Conservation (phyloP, 2,888 invertebrate species). For the Nineta flava region DNA sequence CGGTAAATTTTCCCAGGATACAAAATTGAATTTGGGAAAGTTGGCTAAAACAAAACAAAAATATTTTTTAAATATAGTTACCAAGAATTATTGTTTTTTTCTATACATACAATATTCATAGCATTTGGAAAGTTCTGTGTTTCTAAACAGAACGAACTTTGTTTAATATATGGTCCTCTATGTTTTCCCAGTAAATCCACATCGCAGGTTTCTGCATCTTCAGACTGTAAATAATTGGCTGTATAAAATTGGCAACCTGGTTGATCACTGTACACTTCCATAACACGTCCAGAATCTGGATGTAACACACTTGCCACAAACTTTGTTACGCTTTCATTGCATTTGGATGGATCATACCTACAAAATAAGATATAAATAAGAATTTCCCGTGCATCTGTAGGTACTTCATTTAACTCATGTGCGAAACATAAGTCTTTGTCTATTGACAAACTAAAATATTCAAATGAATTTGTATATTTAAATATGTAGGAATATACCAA, state of each 20-base stretch:
- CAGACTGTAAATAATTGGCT: conserved; percentile 52
- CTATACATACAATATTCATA: conserved; percentile 53
- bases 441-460: too few relatives aligned
- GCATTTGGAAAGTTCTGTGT: conserved; percentile 90
- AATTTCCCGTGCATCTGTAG: too few relatives aligned
- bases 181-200: conserved; percentile 46
- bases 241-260: conserved; percentile 89
- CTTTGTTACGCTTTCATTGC: not conserved
- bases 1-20: conserved; percentile 53
- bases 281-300: conserved; percentile 48
- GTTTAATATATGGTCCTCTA: conserved; percentile 51
- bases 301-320: conserved; percentile 33
- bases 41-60: conserved; percentile 35
- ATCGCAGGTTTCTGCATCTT: conserved; percentile 8
- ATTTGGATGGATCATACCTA: not conserved
- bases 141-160: conserved; percentile 75
- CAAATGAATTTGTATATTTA: too few relatives aligned
- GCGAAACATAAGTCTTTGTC: too few relatives aligned
- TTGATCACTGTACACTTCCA: conserved; percentile 73
- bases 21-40: conserved; percentile 58
- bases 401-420: too few relatives aligned
- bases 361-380: not conserved
- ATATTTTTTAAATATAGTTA: conserved; percentile 4
- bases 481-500: too few relatives aligned
- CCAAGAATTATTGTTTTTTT: not conserved